Evolutionary conservation across 1,140 invertebrate genomes (phyloP), one percentile per base, ranked within the genome.

Genomic region (Achroia grisella): DNA sequence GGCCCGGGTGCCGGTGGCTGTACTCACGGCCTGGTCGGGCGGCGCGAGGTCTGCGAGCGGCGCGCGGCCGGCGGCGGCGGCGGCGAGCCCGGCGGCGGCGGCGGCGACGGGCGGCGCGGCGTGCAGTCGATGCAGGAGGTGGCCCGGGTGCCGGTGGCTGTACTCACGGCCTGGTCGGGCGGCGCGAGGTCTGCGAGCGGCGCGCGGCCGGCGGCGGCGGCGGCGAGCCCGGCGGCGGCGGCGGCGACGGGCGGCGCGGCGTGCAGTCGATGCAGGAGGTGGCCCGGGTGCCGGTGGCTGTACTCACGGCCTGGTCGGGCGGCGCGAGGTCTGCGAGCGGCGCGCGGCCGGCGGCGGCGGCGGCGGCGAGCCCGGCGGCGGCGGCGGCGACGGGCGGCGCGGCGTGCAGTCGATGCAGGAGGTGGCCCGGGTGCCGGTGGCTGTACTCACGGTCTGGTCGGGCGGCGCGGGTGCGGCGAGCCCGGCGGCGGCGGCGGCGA

Each of bases 11-110:
- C n/a, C n/a, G n/a, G n/a, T n/a, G n/a, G n/a, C n/a, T n/a, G n/a
- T n/a, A n/a, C n/a, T n/a, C n/a, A 91, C 88, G 41, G 91, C 89
- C 13, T 98, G 88, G 87, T 99, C 97, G 97, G 97, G 98, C 12
- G 98, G 87, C 29, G 93, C 96, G 65, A 95, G 97, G 12, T 94
- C 89, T 1, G 96, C 80, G 0, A 97, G 97, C 50, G 90, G 89
- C 12, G 93, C 93, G 52, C 93, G 90, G 0, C 88, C 60, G 1
- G 95, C 94, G 87, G 96, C 92, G 2, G 87, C 69, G 86, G 97
- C 95, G 40, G 93, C 89, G 87, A 92, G 90, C 27, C 93, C 79
- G 78, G 92, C 98, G 1, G 96, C 95, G 87, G 98, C 97, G 11
- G 77, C 80, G 9, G 86, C 87, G 48, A 90, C 86, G 87, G 51